A percentile compares a stretch with the other conserved stretches of the same genome.
Conservation (phyloP, 2,888 invertebrate species). For the Cerastis leucographa region DNA sequence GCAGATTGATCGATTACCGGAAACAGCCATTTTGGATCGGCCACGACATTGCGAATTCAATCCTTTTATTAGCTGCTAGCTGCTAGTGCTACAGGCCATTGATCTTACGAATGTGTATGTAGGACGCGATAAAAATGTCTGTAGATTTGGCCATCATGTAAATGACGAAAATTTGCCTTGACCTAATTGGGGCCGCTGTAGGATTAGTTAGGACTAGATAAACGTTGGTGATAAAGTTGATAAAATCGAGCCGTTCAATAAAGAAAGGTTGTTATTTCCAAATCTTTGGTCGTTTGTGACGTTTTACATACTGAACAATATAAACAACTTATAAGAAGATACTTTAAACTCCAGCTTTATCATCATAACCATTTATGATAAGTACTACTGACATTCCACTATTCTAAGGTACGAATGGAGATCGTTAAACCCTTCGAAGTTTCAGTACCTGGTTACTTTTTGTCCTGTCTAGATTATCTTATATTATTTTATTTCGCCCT, state of each 20-base stretch:
- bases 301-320: background rate
- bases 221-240: conserved; percentile 42
- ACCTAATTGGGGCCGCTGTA: conserved; percentile 52
- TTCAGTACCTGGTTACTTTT: background rate
- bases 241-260: conserved; percentile 15
- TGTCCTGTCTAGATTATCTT: background rate
- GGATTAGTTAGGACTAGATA: conserved; percentile 53
- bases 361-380: background rate
- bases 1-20: conserved; percentile 87
- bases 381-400: background rate
- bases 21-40: conserved; percentile 73
- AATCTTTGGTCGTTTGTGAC: background rate
- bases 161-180: conserved; percentile 57
- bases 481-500: background rate
- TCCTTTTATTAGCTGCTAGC: conserved; percentile 36
- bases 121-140: conserved; percentile 56
- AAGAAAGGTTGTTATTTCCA: background rate
- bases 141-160: conserved; percentile 43
- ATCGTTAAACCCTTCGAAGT: background rate
- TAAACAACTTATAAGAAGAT: too few relatives aligned
- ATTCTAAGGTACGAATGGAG: too few relatives aligned
- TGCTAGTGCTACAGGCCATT: conserved; percentile 33
- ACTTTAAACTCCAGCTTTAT: background rate
- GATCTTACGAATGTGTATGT: conserved; percentile 46
- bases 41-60: conserved; percentile 61